Base-by-base conservation (phyloP, 2,888 invertebrate species). In the Epinotia brunnichana region DNA sequence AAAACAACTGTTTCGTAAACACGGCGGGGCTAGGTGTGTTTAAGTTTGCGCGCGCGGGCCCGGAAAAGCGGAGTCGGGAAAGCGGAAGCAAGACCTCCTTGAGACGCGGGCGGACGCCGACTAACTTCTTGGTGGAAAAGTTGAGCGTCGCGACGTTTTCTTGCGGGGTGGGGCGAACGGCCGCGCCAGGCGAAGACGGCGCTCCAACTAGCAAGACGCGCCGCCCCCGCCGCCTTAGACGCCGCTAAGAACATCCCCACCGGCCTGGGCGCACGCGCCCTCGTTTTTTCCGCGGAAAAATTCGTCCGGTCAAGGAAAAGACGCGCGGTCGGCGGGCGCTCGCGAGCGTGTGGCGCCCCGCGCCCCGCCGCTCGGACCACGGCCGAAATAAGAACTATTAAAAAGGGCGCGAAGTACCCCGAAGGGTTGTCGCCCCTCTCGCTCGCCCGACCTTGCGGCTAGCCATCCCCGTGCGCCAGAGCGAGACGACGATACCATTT, bases 111-210 rank as follows among this genome's bases (percentile, higher is more conserved):
- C 91, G 91, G 92, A 87, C 91, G 91, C 88, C 92, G 93, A 94
- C 94, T 94, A 94, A 93, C 92, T 94, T 94, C 94, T 94, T 93
- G 93, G 90, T 91, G 94, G 88, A 93, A 94, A 93, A 94, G 89
- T 92, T 91, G 89, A 87, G 90, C 90, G 90, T 88, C 90, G 91
- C 90, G 91, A 88, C 92, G 92, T 87, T 87, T 89, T 92, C 92
- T 92, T 92, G 91, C 91, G 90, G 91, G 91, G 92, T 85, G 92
- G 92, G 93, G 91, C 88, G 90, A 89, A 91, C 92, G 91, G 90
- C 92, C 91, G 91, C 91, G 91, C 90, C 88, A 81, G 85, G 83
- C 90, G 92, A 93, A 93, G 93, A 92, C 92, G 93, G 88, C 93
- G 91, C 87, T 84, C 89, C 90, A 92, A 93, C 93, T 93, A 92